Evolutionary conservation across 2,888 invertebrate species (phyloP).

Genomic region (Caenorhabditis drosophilae): DNA sequence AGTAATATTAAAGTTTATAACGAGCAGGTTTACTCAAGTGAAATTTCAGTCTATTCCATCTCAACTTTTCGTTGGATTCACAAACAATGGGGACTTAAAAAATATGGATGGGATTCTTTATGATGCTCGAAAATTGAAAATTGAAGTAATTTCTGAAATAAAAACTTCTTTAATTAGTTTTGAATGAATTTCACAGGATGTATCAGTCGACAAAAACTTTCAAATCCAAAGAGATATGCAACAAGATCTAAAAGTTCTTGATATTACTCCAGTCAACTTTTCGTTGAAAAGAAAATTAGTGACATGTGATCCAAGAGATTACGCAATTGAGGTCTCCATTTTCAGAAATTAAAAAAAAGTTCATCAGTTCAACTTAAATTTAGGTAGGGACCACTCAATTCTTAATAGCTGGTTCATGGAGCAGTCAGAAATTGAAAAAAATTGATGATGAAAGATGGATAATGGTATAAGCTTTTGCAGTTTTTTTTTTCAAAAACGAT

Average conservation of each 20-base stretch:
- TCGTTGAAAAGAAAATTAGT: slow-evolving; percentile 53
- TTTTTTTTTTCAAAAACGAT: neutral
- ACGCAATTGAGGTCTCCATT: slow-evolving; percentile 63
- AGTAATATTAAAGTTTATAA: no score
- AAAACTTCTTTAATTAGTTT: neutral
- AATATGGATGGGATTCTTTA: slow-evolving; percentile 58
- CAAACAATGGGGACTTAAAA: slow-evolving; percentile 62
- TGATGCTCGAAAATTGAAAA: neutral
- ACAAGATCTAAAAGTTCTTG: slow-evolving; percentile 57
- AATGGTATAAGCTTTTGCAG: slow-evolving; percentile 3
- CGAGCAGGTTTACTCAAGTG: no score
- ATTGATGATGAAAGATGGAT: slow-evolving; percentile 16
- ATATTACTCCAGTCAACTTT: slow-evolving; percentile 22
- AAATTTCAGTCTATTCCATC: slow-evolving; percentile 10
- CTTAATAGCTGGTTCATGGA: slow-evolving; percentile 46
- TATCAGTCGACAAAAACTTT: neutral
- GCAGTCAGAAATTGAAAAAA: slow-evolving; percentile 2
- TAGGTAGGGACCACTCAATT: slow-evolving; percentile 72
- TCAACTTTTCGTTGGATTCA: slow-evolving; percentile 62
- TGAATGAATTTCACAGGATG: slow-evolving; percentile 3
- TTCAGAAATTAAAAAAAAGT: slow-evolving; percentile 3
- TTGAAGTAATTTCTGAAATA: slow-evolving; percentile 1
- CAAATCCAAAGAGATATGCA: slow-evolving; percentile 38
- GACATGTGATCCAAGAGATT: slow-evolving; percentile 66
- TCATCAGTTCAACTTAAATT: no score